A percentile compares a stretch with the other conserved stretches of the same genome.
Conservation (phyloP, 64 coral and sea anemone genomes). For the Catalaphyllia jardinei region DNA sequence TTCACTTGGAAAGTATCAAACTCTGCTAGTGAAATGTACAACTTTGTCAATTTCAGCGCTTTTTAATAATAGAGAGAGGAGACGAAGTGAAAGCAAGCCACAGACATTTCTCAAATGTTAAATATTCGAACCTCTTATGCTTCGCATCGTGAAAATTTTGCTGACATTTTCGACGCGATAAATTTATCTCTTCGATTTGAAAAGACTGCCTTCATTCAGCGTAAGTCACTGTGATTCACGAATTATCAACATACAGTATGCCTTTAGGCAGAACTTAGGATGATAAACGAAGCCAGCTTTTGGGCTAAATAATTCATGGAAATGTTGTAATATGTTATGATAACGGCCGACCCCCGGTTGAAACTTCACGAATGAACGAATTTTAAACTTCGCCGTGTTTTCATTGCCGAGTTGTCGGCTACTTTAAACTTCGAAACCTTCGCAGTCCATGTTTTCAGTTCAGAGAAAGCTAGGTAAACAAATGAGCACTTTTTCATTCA, state of each 20-base stretch:
- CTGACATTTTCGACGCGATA: background rate
- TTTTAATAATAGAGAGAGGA: background rate
- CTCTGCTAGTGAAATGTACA: background rate
- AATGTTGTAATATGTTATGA: background rate
- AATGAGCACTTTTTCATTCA: slow-evolving; percentile 16
- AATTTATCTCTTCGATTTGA: background rate
- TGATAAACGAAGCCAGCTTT: background rate
- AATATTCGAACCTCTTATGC: background rate
- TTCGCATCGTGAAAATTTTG: background rate
- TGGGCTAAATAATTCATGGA: background rate
- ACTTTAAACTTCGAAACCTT: background rate
- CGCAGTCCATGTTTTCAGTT: background rate
- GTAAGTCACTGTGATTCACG: background rate
- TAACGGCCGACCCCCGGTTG: background rate
- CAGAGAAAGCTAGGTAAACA: slow-evolving; percentile 7
- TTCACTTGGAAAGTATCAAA: too few species aligned
- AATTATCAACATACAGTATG: background rate
- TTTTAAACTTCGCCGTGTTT: background rate
- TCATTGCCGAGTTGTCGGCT: background rate
- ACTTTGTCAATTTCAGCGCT: background rate
- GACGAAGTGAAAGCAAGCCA: background rate
- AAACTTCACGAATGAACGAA: background rate
- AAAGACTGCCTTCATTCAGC: background rate
- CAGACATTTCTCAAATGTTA: slow-evolving; percentile 11
- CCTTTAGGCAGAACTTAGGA: background rate